phyloP scores from a whole-genome alignment of 2,888 invertebrate species.

The Nephrotoma appendiculata region DNA sequence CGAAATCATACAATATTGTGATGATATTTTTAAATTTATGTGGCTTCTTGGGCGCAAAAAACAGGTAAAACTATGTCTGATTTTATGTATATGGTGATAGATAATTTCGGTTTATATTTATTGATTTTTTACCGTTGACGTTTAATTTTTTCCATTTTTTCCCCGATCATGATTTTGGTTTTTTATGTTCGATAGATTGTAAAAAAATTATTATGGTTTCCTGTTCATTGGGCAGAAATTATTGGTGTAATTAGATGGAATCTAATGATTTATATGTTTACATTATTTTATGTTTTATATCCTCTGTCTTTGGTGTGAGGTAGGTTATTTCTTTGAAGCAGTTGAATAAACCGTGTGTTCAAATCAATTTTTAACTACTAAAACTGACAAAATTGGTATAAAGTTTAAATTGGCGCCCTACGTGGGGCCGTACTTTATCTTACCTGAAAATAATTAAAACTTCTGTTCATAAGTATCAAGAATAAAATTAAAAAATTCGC shows the following conservation, averaged over 20 bases:
- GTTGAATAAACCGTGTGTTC: background rate
- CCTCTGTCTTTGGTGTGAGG: background rate
- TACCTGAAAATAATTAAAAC: too few species aligned
- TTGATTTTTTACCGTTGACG: background rate
- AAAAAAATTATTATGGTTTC: background rate
- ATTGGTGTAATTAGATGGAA: background rate
- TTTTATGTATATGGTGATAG: background rate
- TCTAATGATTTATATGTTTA: background rate
- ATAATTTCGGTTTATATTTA: background rate
- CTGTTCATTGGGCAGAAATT: background rate
- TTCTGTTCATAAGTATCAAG: too few species aligned
- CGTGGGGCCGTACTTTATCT: background rate
- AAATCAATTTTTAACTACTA: background rate
- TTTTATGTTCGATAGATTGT: background rate
- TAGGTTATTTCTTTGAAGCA: background rate
- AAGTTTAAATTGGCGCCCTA: background rate
- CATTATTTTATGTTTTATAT: background rate
- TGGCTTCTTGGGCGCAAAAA: background rate
- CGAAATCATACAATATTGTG: background rate
- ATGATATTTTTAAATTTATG: background rate
- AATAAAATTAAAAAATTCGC: too few species aligned
- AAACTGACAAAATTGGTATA: background rate
- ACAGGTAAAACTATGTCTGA: background rate
- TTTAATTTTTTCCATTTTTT: background rate
- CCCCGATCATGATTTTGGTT: background rate